Evolutionary conservation across 1,140 invertebrate genomes (phyloP), one percentile per base, ranked within the genome.

Genomic region (Euwallacea similis): DNA sequence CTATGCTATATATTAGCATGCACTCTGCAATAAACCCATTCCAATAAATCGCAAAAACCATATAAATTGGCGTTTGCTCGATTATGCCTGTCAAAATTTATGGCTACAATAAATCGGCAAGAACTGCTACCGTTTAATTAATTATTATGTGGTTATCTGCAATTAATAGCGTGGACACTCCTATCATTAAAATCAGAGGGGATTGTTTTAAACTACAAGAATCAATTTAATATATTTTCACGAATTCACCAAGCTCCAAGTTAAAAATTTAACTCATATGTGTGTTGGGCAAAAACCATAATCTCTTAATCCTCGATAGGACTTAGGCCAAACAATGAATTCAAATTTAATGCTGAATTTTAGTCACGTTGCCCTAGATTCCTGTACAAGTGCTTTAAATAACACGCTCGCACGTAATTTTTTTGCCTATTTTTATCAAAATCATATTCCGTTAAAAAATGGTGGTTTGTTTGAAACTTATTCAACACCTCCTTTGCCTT

Each of bases 101-200:
- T 60, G 33, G 33, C 42, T 7, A 11, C 41, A 42, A 60, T 60
- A 60, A 60, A 60, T 60, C 42, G 33, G 8, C 15, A 10, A 33
- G 58, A 11, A 13, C 9, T 13, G 33, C 11, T 42, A 8, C 33
- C n/a, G 13, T 60, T 60, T 10, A 41, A 60, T 60, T 60, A 60
- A 60, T 60, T 60, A 60, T 8, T 60, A 13, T 60, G 42, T 33
- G 21, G 21, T 60, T 60, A 60, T 9, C 21, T 16, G 41, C 42
- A 60, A 60, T 60, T 60, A 60, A 60, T 60, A n/a, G 58, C 42
- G 58, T 13, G 21, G 58, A 60, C 33, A 60, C 9, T 60, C 41
- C 42, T 41, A n/a, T 42, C 58, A 60, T 60, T 41, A 9, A 60
- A 16, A 60, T 33, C 7, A 33, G 21, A 33, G 1, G 21, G 21